Percentiles rank a stretch among this genome's conserved stretches.
These are phyloP conservation scores for Ophiothrix spiculata DNA, from an alignment of 35 echinoderm and acorn worm genomes.

Conservation along the genomic window DNA sequence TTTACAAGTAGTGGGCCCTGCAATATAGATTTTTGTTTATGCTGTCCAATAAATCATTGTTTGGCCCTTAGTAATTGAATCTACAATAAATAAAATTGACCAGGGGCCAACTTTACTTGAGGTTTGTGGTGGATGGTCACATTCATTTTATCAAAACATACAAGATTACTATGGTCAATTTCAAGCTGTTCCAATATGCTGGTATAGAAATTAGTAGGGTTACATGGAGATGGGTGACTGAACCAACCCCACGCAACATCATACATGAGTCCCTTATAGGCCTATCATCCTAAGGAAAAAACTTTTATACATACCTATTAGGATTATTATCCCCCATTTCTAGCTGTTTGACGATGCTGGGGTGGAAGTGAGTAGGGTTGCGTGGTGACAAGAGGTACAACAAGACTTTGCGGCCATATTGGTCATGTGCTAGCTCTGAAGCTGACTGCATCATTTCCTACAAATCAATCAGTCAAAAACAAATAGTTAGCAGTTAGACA, in stretches of 20 bases:
- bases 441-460: slow-evolving; percentile 86
- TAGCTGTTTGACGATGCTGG: slow-evolving; percentile 66
- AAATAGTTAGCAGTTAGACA: no score
- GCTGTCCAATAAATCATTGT: no score
- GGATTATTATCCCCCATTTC: slow-evolving; percentile 80
- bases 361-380: slow-evolving; percentile 73
- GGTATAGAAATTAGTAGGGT: background rate
- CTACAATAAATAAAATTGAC: no score
- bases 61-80: no score
- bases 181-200: background rate
- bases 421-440: slow-evolving; percentile 56
- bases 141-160: no score
- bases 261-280: background rate
- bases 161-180: no score
- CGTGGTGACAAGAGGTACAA: slow-evolving; percentile 70
- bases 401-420: slow-evolving; percentile 84
- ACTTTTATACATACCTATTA: slow-evolving; percentile 35
- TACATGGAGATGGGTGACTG: background rate
- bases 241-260: background rate
- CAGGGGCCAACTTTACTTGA: no score
- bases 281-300: background rate
- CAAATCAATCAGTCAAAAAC: no score
- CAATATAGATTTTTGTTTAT: no score
- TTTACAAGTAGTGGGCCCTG: no score
- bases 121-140: no score